These are phyloP conservation scores for Ariolimax columbianus DNA, from an alignment of 2,888 invertebrate genomes.

Conservation along the genomic window DNA sequence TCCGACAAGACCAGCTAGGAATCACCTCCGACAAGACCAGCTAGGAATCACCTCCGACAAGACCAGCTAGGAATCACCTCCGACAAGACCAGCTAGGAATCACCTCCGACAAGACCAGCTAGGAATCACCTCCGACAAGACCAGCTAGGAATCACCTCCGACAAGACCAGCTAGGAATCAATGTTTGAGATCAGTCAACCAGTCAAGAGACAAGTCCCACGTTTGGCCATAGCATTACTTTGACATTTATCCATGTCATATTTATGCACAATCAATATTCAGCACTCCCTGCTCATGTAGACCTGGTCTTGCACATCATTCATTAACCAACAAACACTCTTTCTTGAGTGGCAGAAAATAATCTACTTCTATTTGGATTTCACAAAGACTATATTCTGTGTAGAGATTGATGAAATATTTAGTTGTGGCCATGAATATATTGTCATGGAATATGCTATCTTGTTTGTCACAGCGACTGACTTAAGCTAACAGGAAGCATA, in stretches of 20 bases:
- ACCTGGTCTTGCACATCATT: not conserved
- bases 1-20: no score
- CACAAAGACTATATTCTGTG: not conserved
- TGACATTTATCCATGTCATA: slow-evolving; percentile 11
- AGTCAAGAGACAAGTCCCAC: not conserved
- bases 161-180: not conserved
- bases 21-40: no score
- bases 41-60: no score
- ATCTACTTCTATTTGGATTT: not conserved
- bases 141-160: not conserved
- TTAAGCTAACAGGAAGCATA: no score
- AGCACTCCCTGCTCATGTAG: not conserved
- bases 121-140: not conserved
- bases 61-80: no score
- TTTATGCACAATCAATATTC: not conserved
- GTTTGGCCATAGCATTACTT: not conserved
- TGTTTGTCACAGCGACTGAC: no score
- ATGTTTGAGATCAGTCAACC: not conserved
- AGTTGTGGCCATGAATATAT: no score
- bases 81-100: no score
- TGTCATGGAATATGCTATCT: no score
- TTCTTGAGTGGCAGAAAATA: not conserved
- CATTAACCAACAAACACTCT: not conserved
- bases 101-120: no score
- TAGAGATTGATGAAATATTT: no score